Evolutionary conservation across 2,888 invertebrate genomes (phyloP), one percentile per base, ranked within the genome.

Genomic region (Eumacrocentrus americanus): DNA sequence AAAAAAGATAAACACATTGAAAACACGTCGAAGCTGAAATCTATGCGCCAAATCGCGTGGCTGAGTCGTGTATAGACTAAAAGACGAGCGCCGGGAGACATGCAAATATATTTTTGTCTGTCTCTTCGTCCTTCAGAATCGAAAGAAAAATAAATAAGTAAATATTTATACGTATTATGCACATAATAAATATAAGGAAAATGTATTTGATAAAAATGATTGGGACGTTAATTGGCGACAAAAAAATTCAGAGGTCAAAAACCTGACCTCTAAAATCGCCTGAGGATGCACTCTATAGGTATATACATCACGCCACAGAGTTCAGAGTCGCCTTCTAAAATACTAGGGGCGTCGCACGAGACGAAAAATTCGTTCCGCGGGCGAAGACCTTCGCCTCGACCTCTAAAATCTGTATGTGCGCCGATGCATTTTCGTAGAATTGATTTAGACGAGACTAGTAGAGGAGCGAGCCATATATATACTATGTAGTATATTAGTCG

Each of bases 401-500:
- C 34, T 50, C 4, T 2, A 22, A 35, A 38, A 50, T 23, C 20
- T 37, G 47, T 47, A 54, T 12, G 25, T 52, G 34, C 42, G 44
- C 14, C 37, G 53, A 53, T 59, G 59, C 59, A 59, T 46, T 53
- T 53, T 47, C 59, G 29, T 47, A 38, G 59, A 59, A 58, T 23
- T 51, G 29, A n/a, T 23, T 44, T 20, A 25, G 22, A 29, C 34
- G 12, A 35, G 20, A 40, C 12, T 18, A 22, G 48, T 23, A 7
- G 16, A 20, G 23, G 12, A 20, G 25, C 6, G 16, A 40, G 20
- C 18, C 4, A 34, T 6, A 40, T 23, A 20, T 34, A 29, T 16
- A 18, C n/a, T 20, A 44, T 35, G 18, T 42, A 11, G 42, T 18
- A 11, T 42, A 7, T 12, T 18, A 14, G 18, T 16, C 14, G 7